A percentile compares a stretch with the other conserved stretches of the same genome.
Evolutionary conservation across 1,140 invertebrate species (phyloP).

Genomic region (Panagrolaimus sp.): DNA sequence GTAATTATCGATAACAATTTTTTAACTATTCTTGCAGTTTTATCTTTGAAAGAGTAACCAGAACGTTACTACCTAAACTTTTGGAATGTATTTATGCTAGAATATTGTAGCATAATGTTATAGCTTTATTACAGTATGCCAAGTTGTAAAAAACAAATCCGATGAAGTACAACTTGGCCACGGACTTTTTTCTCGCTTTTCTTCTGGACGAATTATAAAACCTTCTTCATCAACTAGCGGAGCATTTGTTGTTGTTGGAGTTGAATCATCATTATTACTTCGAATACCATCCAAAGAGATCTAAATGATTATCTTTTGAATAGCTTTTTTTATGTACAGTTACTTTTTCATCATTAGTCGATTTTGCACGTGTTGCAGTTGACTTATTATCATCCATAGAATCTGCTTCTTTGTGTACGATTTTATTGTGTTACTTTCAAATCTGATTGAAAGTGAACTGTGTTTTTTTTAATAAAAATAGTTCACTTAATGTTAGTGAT

Average conservation of each 20-base stretch:
- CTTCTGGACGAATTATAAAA: conserved; percentile 30
- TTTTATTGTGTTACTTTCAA: no score
- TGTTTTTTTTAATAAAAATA: no score
- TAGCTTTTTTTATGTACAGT: no score
- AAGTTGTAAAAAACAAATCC: conserved; percentile 13
- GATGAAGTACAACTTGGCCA: conserved; percentile 29
- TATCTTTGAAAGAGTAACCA: no score
- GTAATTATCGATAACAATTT: no score
- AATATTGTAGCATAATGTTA: neutral
- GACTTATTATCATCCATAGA: conserved; percentile 21
- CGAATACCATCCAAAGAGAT: no score
- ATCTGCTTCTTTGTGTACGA: conserved; percentile 17
- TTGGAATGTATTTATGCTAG: no score
- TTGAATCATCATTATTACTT: neutral
- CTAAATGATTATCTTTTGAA: no score
- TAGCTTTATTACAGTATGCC: conserved; percentile 5
- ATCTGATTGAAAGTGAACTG: no score
- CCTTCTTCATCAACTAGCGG: conserved; percentile 43
- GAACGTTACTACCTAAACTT: no score
- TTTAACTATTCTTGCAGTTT: no score
- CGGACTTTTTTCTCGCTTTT: neutral
- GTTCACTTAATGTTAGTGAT: no score
- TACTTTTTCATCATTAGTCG: conserved; percentile 44
- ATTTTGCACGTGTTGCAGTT: conserved; percentile 40
- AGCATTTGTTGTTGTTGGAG: neutral